Base-by-base conservation (phyloP, 2,113 vertebrate species). In the Neotoma lepida region DNA sequence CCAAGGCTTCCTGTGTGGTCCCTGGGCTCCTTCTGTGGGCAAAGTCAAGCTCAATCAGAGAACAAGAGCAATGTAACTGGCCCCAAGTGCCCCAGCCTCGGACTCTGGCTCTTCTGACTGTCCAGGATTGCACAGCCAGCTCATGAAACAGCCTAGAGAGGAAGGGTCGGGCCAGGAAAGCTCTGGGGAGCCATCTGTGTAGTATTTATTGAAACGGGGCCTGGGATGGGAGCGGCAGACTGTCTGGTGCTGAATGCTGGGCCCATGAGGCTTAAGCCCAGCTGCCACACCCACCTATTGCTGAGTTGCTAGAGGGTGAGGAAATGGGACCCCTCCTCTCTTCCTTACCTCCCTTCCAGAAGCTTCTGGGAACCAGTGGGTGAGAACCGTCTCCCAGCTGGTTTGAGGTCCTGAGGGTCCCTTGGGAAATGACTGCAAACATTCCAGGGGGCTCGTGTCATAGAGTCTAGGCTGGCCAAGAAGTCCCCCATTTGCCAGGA, bases 381-480 rank as follows among this genome's bases (percentile, higher is more conserved):
- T 78, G 54, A 88, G 91, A 86, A 85, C 49, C 18, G 22, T 85
- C 91, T 78, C 91, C 91, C 74, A 87, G 95, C 88, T 93, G 95
- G 95, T 80, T 81, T 82, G 77, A 94, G 78, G 95, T 68, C 94
- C 92, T n/a, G 20, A 68, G 78, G 56, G 76, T 64, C 93, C 96
- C 94, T 85, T 18, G 90, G 93, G 96, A 94, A 94, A 96, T 97
- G 96, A 97, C 93, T 81, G 88, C 88, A 95, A 93, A 93, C 97
- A 97, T 97, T 97, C 97, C 94, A 96, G 86, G 94, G 90, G 94
- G 66, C 92, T 92, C 84, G 30, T 95, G 94, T 97, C 95, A 97
- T 44, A 20, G 86, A 86, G 33, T 58, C n/a, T 46, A 33, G 84
- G 74, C 93, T 73, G 44, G 95, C 97, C 97, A 96, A 95, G 95